Conservation (phyloP, 2,888 invertebrate genomes). For the Rotaria socialis region DNA sequence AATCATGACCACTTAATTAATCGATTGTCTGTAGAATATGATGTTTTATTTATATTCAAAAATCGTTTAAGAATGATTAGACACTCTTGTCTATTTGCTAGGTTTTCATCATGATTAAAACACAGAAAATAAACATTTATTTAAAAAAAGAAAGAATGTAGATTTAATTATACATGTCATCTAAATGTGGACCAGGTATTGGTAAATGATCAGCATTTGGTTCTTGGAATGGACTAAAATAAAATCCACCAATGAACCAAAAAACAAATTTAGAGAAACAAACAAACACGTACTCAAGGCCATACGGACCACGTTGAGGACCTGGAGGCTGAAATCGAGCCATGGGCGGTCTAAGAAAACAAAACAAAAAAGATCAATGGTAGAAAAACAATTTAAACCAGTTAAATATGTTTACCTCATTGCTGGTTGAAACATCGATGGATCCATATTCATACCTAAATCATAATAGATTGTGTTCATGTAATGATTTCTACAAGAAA, state of each 20-base stretch:
- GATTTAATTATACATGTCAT: slow-evolving; percentile 33
- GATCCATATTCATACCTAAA: slow-evolving; percentile 31
- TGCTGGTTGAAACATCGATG: slow-evolving; percentile 11
- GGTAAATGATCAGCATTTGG: slow-evolving; percentile 33
- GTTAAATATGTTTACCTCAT: neutral
- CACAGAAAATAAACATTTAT: neutral
- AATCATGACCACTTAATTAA: too few relatives aligned
- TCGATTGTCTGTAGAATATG: too few relatives aligned
- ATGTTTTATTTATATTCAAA: neutral
- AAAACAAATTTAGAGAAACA: neutral
- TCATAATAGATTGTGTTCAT: neutral
- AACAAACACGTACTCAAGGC: neutral
- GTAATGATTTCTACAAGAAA: neutral
- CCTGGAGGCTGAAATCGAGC: slow-evolving; percentile 16
- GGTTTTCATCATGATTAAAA: neutral
- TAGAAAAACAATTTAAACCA: neutral
- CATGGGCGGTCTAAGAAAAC: neutral
- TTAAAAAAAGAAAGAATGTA: neutral
- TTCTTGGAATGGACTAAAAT: slow-evolving; percentile 20
- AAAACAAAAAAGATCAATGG: neutral
- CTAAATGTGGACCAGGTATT: neutral
- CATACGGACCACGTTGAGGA: slow-evolving; percentile 10
- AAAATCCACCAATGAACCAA: too few relatives aligned
- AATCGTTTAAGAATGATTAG: neutral
- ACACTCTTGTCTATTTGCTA: neutral